A percentile compares a stretch with the other conserved stretches of the same genome.
phyloP scores from a whole-genome alignment of 2,888 invertebrate species.

The Phaedon cochleariae region DNA sequence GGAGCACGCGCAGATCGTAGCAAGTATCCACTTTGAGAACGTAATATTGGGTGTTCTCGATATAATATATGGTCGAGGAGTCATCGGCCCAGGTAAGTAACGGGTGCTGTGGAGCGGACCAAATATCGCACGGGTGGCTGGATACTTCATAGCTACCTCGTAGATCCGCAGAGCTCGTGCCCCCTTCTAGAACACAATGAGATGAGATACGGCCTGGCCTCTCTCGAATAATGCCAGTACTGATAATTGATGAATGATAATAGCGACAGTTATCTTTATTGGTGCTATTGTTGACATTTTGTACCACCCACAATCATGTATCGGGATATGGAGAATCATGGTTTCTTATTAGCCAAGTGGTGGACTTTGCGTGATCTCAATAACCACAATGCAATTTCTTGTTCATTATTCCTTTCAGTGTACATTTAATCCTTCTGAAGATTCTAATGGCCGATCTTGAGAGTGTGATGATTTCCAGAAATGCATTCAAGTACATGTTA shows the following conservation, averaged over 20 bases:
- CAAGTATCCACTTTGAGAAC: conserved; percentile 34
- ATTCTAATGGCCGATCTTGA: too few species aligned
- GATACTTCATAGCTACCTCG: conserved; percentile 50
- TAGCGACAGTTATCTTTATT: conserved; percentile 40
- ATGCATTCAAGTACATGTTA: too few species aligned
- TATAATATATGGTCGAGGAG: conserved; percentile 57
- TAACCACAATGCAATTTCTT: too few species aligned
- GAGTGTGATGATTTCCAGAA: too few species aligned
- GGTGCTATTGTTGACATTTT: conserved; percentile 41
- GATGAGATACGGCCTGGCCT: conserved; percentile 49
- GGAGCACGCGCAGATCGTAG: conserved; percentile 30
- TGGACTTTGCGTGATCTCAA: neutral
- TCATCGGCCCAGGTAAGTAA: conserved; percentile 59
- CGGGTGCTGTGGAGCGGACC: conserved; percentile 59
- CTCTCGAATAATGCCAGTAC: conserved; percentile 40
- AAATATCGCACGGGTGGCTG: conserved; percentile 62
- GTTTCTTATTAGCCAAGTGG: neutral
- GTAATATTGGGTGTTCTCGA: conserved; percentile 44
- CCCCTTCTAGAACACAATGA: conserved; percentile 48
- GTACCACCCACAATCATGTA: conserved; percentile 26
- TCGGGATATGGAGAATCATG: neutral
- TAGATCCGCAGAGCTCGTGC: conserved; percentile 56
- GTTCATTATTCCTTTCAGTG: too few species aligned
- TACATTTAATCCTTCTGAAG: too few species aligned
- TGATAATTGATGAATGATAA: conserved; percentile 42